Evolutionary conservation across 2,888 invertebrate genomes (phyloP), one percentile per base, ranked within the genome.

Genomic region (Syritta pipiens): DNA sequence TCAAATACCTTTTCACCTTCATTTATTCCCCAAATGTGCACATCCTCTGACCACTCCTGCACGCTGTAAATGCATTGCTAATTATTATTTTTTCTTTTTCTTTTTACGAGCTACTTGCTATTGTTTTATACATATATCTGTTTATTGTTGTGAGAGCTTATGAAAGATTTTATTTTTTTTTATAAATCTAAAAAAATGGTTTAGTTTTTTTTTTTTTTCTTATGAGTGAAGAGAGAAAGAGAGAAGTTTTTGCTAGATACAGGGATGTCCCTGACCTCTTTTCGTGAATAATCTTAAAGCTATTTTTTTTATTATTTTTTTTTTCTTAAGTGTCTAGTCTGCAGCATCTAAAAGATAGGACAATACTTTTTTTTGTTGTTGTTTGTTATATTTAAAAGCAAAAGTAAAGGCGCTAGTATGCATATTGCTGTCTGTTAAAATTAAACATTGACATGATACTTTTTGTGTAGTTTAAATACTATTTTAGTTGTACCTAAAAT

Each of bases 401-500:
- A n/a, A n/a, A n/a, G n/a, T n/a, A 12, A 55, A 55, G 46, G 10
- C 30, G 17, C 30, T 24, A 22, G 7, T 7, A 17, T 0, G n/a
- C 9, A 17, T 28, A n/a, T 17, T 26, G 26, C 6, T 26, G 42
- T 19, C 20, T 14, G 14, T 24, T 46, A 32, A 42, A 63, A 12
- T 40, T 20, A 46, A 65, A 44, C 4, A 24, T 10, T 7, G n/a
- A 35, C 14, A 3, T n/a, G 19, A n/a, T 4, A 17, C 12, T 30
- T 19, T 12, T 19, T 48, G 12, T 35, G 19, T 49, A 42, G 77
- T 72, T 77, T 77, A 26, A 63, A 40, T 51, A 72, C 72, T 72
- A 72, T 77, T 77, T 77, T 77, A 77, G 77, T 60, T 72, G 26
- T n/a, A 55, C 53, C 77, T 77, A 77, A 77, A 77, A 77, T 69